These are phyloP conservation scores for Cyclopterus lumpus DNA, from an alignment of 2,797 vertebrate species.

Conservation along the genomic window DNA sequence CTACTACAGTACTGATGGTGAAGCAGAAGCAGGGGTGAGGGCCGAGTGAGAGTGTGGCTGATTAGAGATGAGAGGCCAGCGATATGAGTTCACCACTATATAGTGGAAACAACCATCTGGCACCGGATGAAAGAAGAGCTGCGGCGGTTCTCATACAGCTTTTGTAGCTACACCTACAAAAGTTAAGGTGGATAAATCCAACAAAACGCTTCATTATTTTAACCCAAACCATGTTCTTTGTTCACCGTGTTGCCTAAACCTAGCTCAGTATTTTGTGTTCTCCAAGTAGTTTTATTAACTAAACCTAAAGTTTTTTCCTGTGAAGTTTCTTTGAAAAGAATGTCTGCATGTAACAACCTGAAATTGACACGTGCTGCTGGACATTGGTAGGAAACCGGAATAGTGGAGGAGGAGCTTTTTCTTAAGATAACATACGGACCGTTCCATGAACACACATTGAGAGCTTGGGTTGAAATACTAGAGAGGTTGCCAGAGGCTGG, in stretches of 20 bases:
- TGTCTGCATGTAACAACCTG: no score
- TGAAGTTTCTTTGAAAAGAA: no score
- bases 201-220: neutral
- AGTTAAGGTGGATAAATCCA: neutral
- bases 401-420: no score
- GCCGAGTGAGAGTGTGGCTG: neutral
- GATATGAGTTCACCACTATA: neutral
- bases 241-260: neutral
- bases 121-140: neutral
- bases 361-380: no score
- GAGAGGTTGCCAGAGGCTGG: neutral
- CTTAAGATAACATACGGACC: no score
- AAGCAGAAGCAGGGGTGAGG: neutral
- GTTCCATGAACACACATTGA: no score
- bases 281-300: neutral
- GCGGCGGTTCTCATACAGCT: neutral
- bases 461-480: no score
- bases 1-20: neutral
- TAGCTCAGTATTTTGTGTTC: neutral
- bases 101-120: neutral
- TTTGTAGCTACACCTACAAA: neutral
- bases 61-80: neutral
- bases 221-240: neutral
- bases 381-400: no score
- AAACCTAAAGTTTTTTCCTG: neutral